These are phyloP conservation scores for Chymomyza costata DNA, from an alignment of 1,140 invertebrate genomes.

Conservation along the genomic window DNA sequence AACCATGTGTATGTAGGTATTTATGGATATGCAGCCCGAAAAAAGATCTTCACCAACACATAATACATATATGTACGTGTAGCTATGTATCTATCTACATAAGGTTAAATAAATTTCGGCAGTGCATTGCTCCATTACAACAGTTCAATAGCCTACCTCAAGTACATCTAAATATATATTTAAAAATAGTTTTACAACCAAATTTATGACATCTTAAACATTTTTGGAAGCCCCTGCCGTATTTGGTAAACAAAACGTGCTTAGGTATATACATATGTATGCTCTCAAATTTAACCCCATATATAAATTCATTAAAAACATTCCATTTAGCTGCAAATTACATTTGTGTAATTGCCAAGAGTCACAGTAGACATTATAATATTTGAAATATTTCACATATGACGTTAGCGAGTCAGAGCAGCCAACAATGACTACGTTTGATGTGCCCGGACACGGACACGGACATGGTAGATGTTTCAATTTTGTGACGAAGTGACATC, in stretches of 20 bases:
- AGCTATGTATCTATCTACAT: too few relatives aligned
- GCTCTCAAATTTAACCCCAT: constrained; percentile 29
- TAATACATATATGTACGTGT: too few relatives aligned
- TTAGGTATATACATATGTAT: too few relatives aligned
- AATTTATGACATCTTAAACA: constrained; percentile 1
- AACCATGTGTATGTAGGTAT: too few relatives aligned
- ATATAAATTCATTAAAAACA: constrained; percentile 68
- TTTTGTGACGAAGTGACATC: constrained; percentile 57
- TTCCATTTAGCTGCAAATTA: constrained; percentile 62
- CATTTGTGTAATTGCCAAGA: constrained; percentile 56
- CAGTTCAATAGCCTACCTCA: constrained; percentile 55
- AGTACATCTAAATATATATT: constrained; percentile 9
- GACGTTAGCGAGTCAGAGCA: constrained; percentile 9
- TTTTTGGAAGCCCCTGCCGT: constrained; percentile 19
- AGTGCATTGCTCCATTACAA: constrained; percentile 39
- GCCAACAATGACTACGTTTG: constrained; percentile 36
- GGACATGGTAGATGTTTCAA: neutral
- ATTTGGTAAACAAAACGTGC: too few relatives aligned
- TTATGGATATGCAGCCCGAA: too few relatives aligned
- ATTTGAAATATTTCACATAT: constrained; percentile 67
- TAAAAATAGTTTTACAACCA: constrained; percentile 19
- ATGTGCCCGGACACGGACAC: constrained; percentile 45
- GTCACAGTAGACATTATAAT: constrained; percentile 26
- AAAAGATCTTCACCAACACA: too few relatives aligned
- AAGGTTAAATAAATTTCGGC: constrained; percentile 14